phyloP scores from a whole-genome alignment of 2,888 invertebrate species.

The Uropetala carovei region DNA sequence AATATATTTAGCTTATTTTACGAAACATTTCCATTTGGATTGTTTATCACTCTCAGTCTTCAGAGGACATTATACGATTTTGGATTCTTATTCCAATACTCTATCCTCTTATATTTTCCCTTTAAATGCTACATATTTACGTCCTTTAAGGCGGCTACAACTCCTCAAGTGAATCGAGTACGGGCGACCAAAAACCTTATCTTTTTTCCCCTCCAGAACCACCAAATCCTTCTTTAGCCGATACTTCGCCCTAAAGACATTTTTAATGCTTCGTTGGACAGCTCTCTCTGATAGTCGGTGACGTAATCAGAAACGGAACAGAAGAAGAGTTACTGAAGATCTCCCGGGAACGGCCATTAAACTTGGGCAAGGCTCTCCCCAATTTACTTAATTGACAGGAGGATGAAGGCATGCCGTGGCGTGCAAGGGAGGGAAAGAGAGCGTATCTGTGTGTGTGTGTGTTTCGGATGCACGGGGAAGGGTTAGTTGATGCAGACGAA shows the following conservation, averaged over 20 bases:
- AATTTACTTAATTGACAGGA: constrained; percentile 61
- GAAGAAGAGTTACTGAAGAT: constrained; percentile 46
- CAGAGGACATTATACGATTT: too few relatives aligned
- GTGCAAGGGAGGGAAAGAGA: constrained; percentile 15
- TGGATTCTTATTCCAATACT: too few relatives aligned
- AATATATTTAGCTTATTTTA: too few relatives aligned
- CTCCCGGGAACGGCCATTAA: constrained; percentile 43
- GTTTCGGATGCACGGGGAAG: background rate
- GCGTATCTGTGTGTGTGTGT: background rate
- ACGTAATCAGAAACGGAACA: constrained; percentile 24
- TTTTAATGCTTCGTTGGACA: background rate
- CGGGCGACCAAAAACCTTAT: too few relatives aligned
- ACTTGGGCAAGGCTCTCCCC: constrained; percentile 53
- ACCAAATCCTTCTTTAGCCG: background rate
- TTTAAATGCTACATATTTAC: too few relatives aligned
- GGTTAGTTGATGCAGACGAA: constrained; percentile 24
- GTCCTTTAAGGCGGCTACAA: too few relatives aligned
- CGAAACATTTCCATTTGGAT: too few relatives aligned
- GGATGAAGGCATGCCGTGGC: constrained; percentile 45
- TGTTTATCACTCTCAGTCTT: too few relatives aligned
- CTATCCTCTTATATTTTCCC: too few relatives aligned
- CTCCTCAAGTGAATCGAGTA: too few relatives aligned
- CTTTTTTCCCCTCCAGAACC: too few relatives aligned
- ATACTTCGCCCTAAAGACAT: background rate
- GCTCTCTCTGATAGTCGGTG: background rate